Base-by-base conservation (phyloP, 2,888 invertebrate species). In the Stegophylla sp. region DNA sequence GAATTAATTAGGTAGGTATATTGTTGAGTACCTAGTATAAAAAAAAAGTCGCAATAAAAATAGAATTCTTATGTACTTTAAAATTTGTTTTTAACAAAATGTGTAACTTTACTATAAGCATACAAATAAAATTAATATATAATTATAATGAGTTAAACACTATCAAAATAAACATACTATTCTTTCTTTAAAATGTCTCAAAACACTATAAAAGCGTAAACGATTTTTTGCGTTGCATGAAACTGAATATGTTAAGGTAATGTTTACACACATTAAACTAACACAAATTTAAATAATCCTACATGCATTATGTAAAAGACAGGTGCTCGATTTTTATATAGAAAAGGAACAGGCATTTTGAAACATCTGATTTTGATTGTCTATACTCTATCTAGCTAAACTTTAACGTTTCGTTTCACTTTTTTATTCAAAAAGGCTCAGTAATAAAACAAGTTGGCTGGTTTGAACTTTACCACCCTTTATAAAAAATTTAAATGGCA, bases 381-480 rank as follows among this genome's bases (percentile, higher is more conserved):
- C 34, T n/a, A n/a, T n/a, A 34, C 34, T 34, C 3, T 34, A 5
- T 5, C 34, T 7, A 34, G 34, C 34, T 34, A 34, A 34, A 34
- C 34, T 34, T 34, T 34, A 34, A 15, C 17, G 28, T 56, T 56
- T 56, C 15, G 2, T 56, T 26, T 26, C 12, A 4, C 7, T 56
- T n/a, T n/a, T n/a, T 9, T 56, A n/a, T 5, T 3, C 3, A 20
- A 15, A 43, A 10, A 64, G 41, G 1, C 20, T 43, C 13, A 12
- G n/a, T 9, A 69, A 34, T 56, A 56, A 9, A 28, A 74, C 12
- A 61, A 20, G 56, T 43, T 48, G 7, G 7, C 34, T n/a, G 1
- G 48, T 23, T 51, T 64, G 74, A 75, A 75, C 74, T 64, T 75
- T 75, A 13, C 61, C 23, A 51, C 51, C 23, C 17, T 64, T 17